Base-by-base conservation (phyloP, 2,797 vertebrate species). In the Gymnoscopelus braueri region DNA sequence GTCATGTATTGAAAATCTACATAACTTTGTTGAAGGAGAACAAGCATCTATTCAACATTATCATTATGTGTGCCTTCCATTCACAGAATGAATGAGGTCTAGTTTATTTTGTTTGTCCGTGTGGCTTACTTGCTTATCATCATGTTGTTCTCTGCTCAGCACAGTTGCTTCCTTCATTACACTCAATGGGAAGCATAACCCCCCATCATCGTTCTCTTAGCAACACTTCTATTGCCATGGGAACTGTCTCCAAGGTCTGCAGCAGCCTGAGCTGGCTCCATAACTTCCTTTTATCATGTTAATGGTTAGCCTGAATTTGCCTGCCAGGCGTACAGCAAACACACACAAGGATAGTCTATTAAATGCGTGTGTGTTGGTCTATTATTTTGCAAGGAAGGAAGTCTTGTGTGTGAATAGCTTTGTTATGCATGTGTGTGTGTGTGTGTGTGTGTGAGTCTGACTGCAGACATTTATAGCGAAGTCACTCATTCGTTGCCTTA, bases 211-310 rank as follows among this genome's bases (percentile, higher is more conserved):
- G 0, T 80, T 81, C 62, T 84, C 86, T 74, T 87, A 84, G 88
- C 89, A 85, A 83, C 85, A 2, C 35, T 2, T 51, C 60, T 0
- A 52, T 90, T 74, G 59, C 79, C 84, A 67, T 80, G 86, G 88
- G 13, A 77, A 90, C 90, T 19, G 83, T 87, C 79, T 88, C 87
- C 73, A 65, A 65, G 75, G 61, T 56, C 74, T 65, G 72, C 78
- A 68, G 63, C 64, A 24, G 49, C 44, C 60, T 24, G 66, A 58
- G 69, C 55, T 53, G 13, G 68, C 60, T 59, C 78, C 69, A 79
- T 78, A 77, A 63, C 70, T 51, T 62, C 63, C 52, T 4, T 78
- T 55, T 88, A 80, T 89, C 6, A 72, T 87, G 85, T 71, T 80
- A 84, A 89, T 84, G 69, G 44, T 32, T 1, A 19, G 58, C 3